Percentiles rank a stretch among this genome's conserved stretches.
phyloP scores from a whole-genome alignment of 2,113 vertebrate species.

The Excalfactoria chinensis region DNA sequence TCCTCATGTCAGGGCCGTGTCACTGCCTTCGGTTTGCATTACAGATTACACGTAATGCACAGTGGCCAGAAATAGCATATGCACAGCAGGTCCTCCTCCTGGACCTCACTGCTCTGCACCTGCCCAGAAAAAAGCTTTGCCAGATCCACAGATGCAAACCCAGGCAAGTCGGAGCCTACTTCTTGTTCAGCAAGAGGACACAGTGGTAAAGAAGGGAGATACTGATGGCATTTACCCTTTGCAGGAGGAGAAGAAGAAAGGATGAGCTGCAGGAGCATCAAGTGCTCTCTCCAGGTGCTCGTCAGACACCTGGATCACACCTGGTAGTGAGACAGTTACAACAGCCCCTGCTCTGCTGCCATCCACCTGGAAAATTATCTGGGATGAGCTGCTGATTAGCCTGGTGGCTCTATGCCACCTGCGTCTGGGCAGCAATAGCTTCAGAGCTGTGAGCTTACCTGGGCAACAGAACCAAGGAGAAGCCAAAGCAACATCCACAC shows the following conservation, averaged over 20 bases:
- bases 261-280: background rate
- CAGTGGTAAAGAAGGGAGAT: background rate
- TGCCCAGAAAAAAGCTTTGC: background rate
- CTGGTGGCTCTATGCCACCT: background rate
- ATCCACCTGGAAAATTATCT: background rate
- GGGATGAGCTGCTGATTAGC: background rate
- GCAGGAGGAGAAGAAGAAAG: background rate
- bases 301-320: background rate
- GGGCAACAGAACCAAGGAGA: background rate
- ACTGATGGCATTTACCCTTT: background rate
- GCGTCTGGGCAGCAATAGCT: rapidly evolving
- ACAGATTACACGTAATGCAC: background rate
- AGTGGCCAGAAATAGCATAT: background rate
- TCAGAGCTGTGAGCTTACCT: background rate
- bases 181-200: background rate
- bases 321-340: background rate
- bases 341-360: background rate
- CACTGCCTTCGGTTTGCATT: background rate
- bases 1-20: background rate
- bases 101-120: conserved; percentile 5
- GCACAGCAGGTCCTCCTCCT: conserved; percentile 10
- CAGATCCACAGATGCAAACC: background rate
- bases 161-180: background rate
- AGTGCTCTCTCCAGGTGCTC: background rate
- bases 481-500: background rate